Evolutionary conservation across 2,797 vertebrate species (phyloP).

Genomic region (Acanthurus lineatus): DNA sequence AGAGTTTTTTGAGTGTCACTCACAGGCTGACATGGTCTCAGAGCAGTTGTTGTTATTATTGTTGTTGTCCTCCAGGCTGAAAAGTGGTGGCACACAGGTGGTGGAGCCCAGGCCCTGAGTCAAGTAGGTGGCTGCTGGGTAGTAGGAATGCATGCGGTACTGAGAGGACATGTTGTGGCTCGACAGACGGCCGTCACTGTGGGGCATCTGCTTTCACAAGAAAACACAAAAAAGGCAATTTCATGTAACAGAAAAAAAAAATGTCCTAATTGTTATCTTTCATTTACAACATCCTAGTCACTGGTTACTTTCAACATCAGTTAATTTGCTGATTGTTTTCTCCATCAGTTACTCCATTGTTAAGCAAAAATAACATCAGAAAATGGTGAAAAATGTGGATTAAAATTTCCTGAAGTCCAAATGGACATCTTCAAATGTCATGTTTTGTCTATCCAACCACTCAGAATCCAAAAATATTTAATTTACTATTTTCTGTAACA

Average conservation of each 20-base stretch:
- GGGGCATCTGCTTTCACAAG: conserved; percentile 84
- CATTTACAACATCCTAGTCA: neutral
- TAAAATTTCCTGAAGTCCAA: neutral
- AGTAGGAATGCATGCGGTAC: conserved; percentile 95
- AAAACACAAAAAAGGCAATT: conserved; percentile 4
- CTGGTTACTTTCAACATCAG: too few relatives aligned
- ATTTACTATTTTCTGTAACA: too few relatives aligned
- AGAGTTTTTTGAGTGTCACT: conserved; percentile 68
- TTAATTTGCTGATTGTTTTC: too few relatives aligned
- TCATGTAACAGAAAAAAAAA: neutral
- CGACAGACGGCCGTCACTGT: conserved; percentile 84
- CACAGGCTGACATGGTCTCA: conserved; percentile 88
- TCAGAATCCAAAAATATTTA: too few relatives aligned
- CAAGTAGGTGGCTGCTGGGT: conserved; percentile 90
- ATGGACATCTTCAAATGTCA: too few relatives aligned
- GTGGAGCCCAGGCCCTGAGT: conserved; percentile 87
- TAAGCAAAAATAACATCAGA: neutral
- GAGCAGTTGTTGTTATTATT: conserved; percentile 80
- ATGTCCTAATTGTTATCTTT: neutral
- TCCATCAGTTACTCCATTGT: neutral
- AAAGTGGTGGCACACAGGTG: conserved; percentile 85
- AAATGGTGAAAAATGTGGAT: neutral
- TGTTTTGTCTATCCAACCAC: too few relatives aligned
- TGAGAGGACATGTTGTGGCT: conserved; percentile 88
- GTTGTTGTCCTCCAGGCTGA: conserved; percentile 84